Base-by-base conservation (phyloP, 2,888 invertebrate species). In the Ligdia adustata region DNA sequence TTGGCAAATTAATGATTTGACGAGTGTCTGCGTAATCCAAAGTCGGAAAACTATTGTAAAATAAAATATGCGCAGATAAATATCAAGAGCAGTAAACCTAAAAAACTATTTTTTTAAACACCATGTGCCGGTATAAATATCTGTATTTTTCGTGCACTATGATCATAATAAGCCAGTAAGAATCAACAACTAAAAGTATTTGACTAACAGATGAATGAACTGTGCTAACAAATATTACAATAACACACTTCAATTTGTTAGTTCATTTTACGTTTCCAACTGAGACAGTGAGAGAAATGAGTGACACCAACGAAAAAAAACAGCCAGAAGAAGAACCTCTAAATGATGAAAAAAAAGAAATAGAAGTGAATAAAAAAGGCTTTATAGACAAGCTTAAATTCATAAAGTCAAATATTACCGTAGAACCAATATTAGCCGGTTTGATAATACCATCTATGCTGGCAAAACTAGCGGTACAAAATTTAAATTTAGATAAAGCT, bases 351-450 rank as follows among this genome's bases (percentile, higher is more conserved):
- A 60, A 65, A 50, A 45, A 41, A 20, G 42, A 57, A 35, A 59
- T 59, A 38, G 26, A 57, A 27, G 50, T 57, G 20, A 60, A 82
- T 51, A 75, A 87, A 0, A 91, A 91, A 86, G 86, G 79, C 4
- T 81, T 91, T 50, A 68, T 73, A 7, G 84, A 92, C 60, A 93
- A 92, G 66, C 81, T 91, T 69, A 74, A 79, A 42, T 90, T 90
- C 56, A 63, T 94, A 28, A 87, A 86, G 57, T 75, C 77, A 7
- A 93, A 92, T 69, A 93, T 94, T 53, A 93, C 94, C 1, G 94
- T 95, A 0, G 94, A 94, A 64, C 94, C 94, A 0, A 93, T 94
- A 82, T 74, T 95, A 29, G 94, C 94, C 0, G 93, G 93, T 32
- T 91, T 94, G 60, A 92, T 94, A 2, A 91, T 93, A 73, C 92